Base-by-base conservation (phyloP, 2,113 vertebrate genomes). In the Mustelus asterias region DNA sequence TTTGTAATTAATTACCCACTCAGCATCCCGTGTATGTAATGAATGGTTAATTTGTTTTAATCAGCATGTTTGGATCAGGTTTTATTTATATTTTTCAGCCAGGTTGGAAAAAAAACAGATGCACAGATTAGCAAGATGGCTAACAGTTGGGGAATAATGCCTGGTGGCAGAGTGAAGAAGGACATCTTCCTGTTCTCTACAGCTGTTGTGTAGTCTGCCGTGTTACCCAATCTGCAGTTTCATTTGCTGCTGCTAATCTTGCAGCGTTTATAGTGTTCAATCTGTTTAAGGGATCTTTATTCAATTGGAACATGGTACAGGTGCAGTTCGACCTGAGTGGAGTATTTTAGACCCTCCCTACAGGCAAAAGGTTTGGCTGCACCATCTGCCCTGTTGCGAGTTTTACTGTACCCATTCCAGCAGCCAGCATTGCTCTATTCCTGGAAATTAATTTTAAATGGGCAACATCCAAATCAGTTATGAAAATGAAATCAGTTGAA, bases 41-140 rank as follows among this genome's bases (percentile, higher is more conserved):
- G 86, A 54, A 89, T 26, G 11, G 86, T 89, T 86, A 89, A 89
- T 89, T 88, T 85, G 80, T 44, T 89, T 89, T 58, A 89, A 89
- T 89, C 48, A 54, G 44, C 7, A 48, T 29, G 24, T 58, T 63
- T 90, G 88, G 88, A 63, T 63, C 29, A 7, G 26, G 26, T 33
- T 90, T n/a, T 90, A 90, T 60, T 90, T 90, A 29, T 90, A 33
- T 60, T 63, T 89, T 90, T n/a, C 54, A 7, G 54, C 54, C 44
- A 11, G 11, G 18, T 90, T 29, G 24, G 54, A 9, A 1, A 58
- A 24, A 6, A 90, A 90, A 16, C 29, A 60, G 54, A 33, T 90
- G 88, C 11, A 16, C 3, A 26, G 54, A 90, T 90, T 60, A 60
- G 88, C 5, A 33, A 58, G 88, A 1, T 33, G 54, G 54, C 26